Percentiles rank a stretch among this genome's conserved stretches.
These are phyloP conservation scores for Cheumatopsyche charites DNA, from an alignment of 1,140 invertebrate genomes.

Conservation along the genomic window DNA sequence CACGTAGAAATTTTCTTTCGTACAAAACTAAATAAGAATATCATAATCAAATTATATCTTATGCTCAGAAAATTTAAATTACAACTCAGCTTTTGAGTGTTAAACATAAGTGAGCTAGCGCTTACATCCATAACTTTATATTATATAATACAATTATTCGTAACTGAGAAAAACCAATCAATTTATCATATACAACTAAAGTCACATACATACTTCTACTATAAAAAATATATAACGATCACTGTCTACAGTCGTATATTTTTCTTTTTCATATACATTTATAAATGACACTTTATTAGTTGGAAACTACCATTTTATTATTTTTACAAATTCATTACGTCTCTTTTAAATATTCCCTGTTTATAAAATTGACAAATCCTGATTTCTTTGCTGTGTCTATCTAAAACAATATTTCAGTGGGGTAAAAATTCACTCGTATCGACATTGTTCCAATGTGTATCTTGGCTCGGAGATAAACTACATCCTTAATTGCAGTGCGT, in stretches of 20 bases:
- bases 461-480: conserved; percentile 44
- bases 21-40: too few species aligned
- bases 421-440: neutral
- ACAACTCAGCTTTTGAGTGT: too few species aligned
- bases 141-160: too few species aligned
- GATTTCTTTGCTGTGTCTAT: conserved; percentile 15
- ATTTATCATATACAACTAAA: conserved; percentile 12
- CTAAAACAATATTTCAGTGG: conserved; percentile 21
- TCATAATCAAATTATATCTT: too few species aligned
- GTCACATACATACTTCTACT: conserved; percentile 24
- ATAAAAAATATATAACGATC: conserved; percentile 31
- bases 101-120: too few species aligned
- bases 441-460: neutral
- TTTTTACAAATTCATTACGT: conserved; percentile 28
- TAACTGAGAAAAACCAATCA: neutral
- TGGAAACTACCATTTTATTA: conserved; percentile 21
- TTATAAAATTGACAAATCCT: conserved; percentile 39
- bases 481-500: conserved; percentile 37
- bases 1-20: too few species aligned
- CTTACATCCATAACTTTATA: too few species aligned
- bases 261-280: conserved; percentile 15
- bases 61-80: too few species aligned
- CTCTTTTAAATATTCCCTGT: conserved; percentile 33
- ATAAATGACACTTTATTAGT: neutral
- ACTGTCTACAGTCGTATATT: conserved; percentile 28